Percentiles rank a stretch among this genome's conserved stretches.
Evolutionary conservation across 2,888 invertebrate genomes (phyloP).

Genomic region (Cryptocephalus primarius): DNA sequence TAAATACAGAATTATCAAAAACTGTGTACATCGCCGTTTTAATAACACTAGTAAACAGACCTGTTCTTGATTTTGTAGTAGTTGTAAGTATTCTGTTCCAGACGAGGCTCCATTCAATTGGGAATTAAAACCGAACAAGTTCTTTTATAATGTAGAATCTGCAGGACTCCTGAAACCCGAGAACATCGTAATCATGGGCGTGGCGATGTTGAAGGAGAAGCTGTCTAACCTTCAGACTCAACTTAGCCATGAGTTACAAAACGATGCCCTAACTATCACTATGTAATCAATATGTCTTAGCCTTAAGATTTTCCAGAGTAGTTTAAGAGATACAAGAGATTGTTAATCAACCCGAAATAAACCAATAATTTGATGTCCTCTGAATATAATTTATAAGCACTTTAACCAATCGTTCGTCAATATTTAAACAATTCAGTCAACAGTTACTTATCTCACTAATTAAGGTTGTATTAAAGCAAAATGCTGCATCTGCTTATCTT

Average conservation of each 20-base stretch:
- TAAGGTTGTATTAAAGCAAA: too few relatives aligned
- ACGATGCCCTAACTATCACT: slow-evolving; percentile 67
- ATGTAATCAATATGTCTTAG: slow-evolving; percentile 5
- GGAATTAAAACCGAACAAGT: slow-evolving; percentile 93
- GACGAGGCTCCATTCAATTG: slow-evolving; percentile 89
- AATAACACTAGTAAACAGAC: too few relatives aligned
- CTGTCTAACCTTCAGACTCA: slow-evolving; percentile 91
- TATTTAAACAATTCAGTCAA: too few relatives aligned
- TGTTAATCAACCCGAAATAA: too few relatives aligned
- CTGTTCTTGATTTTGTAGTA: too few relatives aligned
- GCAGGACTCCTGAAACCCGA: slow-evolving; percentile 91
- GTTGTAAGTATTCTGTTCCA: slow-evolving; percentile 24
- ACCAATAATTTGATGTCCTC: too few relatives aligned
- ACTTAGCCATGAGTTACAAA: slow-evolving; percentile 75
- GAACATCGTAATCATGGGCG: slow-evolving; percentile 92
- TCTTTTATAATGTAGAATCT: slow-evolving; percentile 93
- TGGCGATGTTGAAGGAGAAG: slow-evolving; percentile 88
- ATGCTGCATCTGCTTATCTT: too few relatives aligned
- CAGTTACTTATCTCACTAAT: too few relatives aligned
- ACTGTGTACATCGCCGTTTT: not conserved
- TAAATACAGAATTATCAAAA: not conserved
- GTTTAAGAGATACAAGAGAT: too few relatives aligned
- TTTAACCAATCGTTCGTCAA: too few relatives aligned
- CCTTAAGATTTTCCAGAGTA: not conserved
- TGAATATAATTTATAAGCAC: too few relatives aligned